phyloP scores from a whole-genome alignment of 2,797 vertebrate species.

The Mareca penelope region DNA sequence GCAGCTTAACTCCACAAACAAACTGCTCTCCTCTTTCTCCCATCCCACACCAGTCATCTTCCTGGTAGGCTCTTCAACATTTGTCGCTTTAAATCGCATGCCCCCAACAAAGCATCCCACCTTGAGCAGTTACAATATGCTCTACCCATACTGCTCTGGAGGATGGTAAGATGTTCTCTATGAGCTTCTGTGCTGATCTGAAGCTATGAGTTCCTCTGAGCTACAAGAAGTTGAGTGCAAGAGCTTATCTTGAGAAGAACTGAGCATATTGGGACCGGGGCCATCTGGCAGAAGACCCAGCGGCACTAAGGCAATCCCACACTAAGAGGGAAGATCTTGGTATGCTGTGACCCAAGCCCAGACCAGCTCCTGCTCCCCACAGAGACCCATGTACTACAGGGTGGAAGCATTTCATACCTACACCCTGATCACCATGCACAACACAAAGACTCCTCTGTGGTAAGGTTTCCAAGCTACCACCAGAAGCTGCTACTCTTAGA shows the following conservation, averaged over 20 bases:
- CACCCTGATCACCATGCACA: background rate
- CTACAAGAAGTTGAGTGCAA: background rate
- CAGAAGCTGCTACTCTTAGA: background rate
- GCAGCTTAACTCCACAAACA: slow-evolving; percentile 7
- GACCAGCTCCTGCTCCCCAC: background rate
- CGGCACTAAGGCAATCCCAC: background rate
- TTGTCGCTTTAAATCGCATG: background rate
- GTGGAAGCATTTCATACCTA: background rate
- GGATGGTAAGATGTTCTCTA: fast-evolving
- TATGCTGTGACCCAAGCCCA: background rate
- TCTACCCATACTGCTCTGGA: background rate
- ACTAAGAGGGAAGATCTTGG: background rate
- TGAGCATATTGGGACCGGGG: no score
- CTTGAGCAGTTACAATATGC: background rate
- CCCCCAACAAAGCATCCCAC: fast-evolving
- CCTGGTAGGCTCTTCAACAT: background rate
- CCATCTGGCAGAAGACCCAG: background rate
- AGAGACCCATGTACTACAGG: background rate
- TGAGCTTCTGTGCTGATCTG: background rate
- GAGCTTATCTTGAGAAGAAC: background rate
- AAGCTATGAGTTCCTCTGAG: background rate
- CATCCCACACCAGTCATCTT: background rate
- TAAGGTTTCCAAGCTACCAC: background rate
- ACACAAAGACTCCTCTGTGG: background rate
- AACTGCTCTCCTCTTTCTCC: background rate